These are phyloP conservation scores for Eilema caniola DNA, from an alignment of 2,888 invertebrate genomes.

Conservation along the genomic window DNA sequence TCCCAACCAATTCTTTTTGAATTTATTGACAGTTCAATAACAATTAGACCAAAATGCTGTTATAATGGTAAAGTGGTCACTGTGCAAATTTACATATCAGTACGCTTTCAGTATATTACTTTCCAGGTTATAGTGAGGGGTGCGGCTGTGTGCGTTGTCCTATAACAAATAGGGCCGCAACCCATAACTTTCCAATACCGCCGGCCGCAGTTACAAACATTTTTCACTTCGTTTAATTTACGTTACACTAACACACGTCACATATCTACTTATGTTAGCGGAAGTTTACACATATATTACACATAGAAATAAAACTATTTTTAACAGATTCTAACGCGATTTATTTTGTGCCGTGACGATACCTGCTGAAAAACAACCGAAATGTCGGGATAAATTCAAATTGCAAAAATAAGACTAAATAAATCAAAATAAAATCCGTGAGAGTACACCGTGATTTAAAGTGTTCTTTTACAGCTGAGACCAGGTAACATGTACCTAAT, in stretches of 20 bases:
- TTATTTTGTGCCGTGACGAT: background rate
- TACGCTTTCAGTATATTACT: slow-evolving; percentile 21
- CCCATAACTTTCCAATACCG: slow-evolving; percentile 10
- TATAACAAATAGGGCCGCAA: slow-evolving; percentile 29
- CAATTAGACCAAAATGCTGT: background rate
- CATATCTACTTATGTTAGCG: background rate
- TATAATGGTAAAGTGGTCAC: slow-evolving; percentile 12
- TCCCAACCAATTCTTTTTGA: no score
- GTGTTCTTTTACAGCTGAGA: no score
- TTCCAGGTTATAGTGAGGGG: slow-evolving; percentile 10
- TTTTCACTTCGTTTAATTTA: slow-evolving; percentile 2
- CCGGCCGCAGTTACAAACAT: background rate
- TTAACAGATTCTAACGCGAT: background rate
- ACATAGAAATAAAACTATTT: no score
- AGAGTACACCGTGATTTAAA: no score
- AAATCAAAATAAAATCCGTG: no score
- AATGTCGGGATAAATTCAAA: background rate
- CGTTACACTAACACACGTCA: slow-evolving; percentile 4
- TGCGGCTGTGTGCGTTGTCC: slow-evolving; percentile 21
- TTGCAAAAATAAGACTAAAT: background rate
- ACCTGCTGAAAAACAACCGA: background rate
- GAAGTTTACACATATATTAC: no score
- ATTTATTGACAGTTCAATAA: background rate
- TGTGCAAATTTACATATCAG: slow-evolving; percentile 28
- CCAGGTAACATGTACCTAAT: no score